Percentiles rank a stretch among this genome's conserved stretches.
Conservation (phyloP, 2,113 vertebrate species). For the Amblyopsis rosae region DNA sequence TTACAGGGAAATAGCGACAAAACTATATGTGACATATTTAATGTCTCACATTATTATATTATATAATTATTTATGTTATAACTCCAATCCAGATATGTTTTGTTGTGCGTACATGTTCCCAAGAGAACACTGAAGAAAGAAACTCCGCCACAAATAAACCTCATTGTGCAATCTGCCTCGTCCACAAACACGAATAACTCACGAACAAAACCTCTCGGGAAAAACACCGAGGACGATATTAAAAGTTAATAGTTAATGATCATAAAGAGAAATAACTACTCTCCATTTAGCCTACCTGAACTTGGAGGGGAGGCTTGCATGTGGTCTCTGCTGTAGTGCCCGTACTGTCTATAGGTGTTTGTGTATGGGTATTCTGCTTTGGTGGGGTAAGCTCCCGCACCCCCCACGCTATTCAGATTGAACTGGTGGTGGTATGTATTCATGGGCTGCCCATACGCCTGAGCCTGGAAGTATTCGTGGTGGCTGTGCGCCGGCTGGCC, state of each 20-base stretch:
- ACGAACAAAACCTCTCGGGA: too few relatives aligned
- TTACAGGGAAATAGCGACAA: background rate
- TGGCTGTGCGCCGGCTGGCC: conserved; percentile 79
- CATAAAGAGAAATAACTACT: background rate
- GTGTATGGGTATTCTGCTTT: conserved; percentile 93
- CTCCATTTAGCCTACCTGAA: conserved; percentile 79
- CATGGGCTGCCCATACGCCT: conserved; percentile 85
- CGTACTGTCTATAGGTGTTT: conserved; percentile 89
- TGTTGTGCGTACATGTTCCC: background rate
- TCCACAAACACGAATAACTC: too few relatives aligned
- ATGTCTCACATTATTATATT: too few relatives aligned
- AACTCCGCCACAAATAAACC: background rate
- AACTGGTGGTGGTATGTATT: conserved; percentile 92
- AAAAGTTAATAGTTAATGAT: too few relatives aligned
- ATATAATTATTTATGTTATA: background rate
- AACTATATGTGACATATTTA: too few relatives aligned
- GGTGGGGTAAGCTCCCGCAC: conserved; percentile 85
- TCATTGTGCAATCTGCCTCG: background rate
- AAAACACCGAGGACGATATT: too few relatives aligned
- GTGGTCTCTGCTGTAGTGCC: conserved; percentile 90
- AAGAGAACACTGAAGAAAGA: background rate
- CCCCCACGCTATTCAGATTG: conserved; percentile 87
- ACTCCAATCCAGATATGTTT: background rate
- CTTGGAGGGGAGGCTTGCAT: conserved; percentile 87
- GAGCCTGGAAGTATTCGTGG: conserved; percentile 89